Base-by-base conservation (phyloP, 2,113 vertebrate species). In the Sarotherodon lohbergeri region DNA sequence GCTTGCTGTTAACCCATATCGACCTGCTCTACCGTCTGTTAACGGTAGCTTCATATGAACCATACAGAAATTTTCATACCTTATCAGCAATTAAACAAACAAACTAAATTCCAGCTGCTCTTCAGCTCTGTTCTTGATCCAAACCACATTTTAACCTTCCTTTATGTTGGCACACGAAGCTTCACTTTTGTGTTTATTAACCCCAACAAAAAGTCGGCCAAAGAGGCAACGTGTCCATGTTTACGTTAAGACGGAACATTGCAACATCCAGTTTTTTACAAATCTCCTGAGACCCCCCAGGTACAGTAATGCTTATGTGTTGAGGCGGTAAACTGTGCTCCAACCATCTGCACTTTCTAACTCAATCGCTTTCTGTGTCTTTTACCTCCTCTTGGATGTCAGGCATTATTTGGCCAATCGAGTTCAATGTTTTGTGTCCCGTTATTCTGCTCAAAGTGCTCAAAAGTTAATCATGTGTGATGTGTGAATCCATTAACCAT, bases 401-500 rank as follows among this genome's bases (percentile, higher is more conserved):
- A 22, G 4, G 32, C 50, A 43, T 29, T 55, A 34, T 83, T 80
- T 54, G 13, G 13, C 24, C 50, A 52, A 17, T 88, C 73, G 81
- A 79, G 71, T 80, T 59, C 81, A 80, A 80, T 76, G 57, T 79
- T 85, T 82, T 52, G 41, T 68, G 84, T 73, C 27, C 46, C 14
- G 48, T 29, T 61, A 13, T 54, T 36, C 3, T 12, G 9, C 68
- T 83, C 55, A 56, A 54, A 90, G 63, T 54, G 48, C 81, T 63
- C 10, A 36, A 9, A 56, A 86, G 89, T 19, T 29, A 86, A 68
- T 59, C 73, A 19, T 19, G 57, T 39, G 80, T 86, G 68, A 88
- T 85, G 93, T 90, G 90, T 94, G 89, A 94, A 90, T 63, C 83
- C 87, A 92, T 92, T 59, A 89, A 79, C 32, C 39, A 24, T 54